Evolutionary conservation across 2,797 vertebrate genomes (phyloP), one percentile per base, ranked within the genome.

Genomic region (Furcifer pardalis): DNA sequence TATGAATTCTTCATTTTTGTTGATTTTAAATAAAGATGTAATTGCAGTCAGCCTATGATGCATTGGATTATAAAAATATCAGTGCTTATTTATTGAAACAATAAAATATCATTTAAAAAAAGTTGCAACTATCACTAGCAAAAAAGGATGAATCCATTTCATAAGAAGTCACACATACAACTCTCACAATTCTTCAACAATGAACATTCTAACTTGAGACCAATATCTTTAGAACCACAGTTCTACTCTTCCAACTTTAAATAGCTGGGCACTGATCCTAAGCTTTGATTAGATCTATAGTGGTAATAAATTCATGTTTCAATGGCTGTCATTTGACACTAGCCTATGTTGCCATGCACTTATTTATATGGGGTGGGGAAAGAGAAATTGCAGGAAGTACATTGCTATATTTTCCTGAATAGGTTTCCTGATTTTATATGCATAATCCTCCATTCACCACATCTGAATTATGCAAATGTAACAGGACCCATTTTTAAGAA

Each of bases 1-100:
- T 91, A 87, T 7, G 44, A 88, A 89, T 63, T 84, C 21, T 73
- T 90, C n/a, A 77, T 46, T 91, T 71, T 4, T 89, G 86, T 30
- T 82, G 56, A 86, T 75, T 2, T 72, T 83, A 86, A 86, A 74
- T 69, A 82, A 82, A 89, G 52, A 84, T 7, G 30, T 88, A 21
- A 49, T 83, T 71, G 32, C 40, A 77, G 17, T 21, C n/a, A 62
- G 66, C 32, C 62, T 83, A 81, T 40, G 83, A 52, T 0, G 0
- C 30, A 74, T 77, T 4, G 88, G 56, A 79, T 62, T 46, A 56
- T 52, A 40, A 52, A 4, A 66, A n/a, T 52, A 78, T 60, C 17
- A 63, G 19, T 40, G 62, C 15, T 62, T 42, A 60, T 42, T 30
- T 77, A 71, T 17, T 69, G 19, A 56, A 21, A 56, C 21, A 59